Evolutionary conservation across 1,140 invertebrate genomes (phyloP), one percentile per base, ranked within the genome.

Genomic region (Drosophila fuyamai): DNA sequence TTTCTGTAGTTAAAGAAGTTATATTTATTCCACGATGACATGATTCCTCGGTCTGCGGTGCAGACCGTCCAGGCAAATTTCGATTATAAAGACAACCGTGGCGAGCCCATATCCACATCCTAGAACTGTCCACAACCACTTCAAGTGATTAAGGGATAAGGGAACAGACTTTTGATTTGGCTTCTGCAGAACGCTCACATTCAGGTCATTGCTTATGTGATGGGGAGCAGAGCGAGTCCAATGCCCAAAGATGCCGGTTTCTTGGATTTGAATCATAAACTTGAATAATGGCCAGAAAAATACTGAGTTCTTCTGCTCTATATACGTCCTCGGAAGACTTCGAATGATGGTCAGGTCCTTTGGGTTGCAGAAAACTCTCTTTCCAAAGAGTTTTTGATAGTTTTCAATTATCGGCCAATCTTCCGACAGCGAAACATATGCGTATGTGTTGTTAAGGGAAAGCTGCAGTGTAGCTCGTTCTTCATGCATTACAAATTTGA

Each of bases 101-200:
- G 66, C 60, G 10, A 57, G 0, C 0, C 35, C 41, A 14, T 72
- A 59, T 10, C 54, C 60, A 8, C 38, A 14, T 5, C 43, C 44
- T 4, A 79, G 36, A 1, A 77, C 16, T 40, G 53, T 43, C 43
- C 62, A 74, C 5, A 79, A 4, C 46, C 38, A 67, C 14, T 14
- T 35, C 0, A 79, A 16, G 36, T 74, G 61, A 0, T 5, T 6
- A 0, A 74, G 0, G 0, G 7, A 47, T 8, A 79, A 18, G 6
- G 76, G 9, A 2, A 1, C 9, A 23, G 6, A 3, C 27, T 10
- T 18, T 43, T 32, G 7, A 14, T 36, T 13, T 4, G 8, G 1
- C 1, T 3, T 35, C 2, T 16, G 0, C 14, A 16, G 5, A n/a
- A 29, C 7, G 7, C 2, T 7, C 7, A 18, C 1, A 3, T 51